Percentiles rank a stretch among this genome's conserved stretches.
Conservation (phyloP, 2,113 vertebrate species). For the Hyperopisus bebe region DNA sequence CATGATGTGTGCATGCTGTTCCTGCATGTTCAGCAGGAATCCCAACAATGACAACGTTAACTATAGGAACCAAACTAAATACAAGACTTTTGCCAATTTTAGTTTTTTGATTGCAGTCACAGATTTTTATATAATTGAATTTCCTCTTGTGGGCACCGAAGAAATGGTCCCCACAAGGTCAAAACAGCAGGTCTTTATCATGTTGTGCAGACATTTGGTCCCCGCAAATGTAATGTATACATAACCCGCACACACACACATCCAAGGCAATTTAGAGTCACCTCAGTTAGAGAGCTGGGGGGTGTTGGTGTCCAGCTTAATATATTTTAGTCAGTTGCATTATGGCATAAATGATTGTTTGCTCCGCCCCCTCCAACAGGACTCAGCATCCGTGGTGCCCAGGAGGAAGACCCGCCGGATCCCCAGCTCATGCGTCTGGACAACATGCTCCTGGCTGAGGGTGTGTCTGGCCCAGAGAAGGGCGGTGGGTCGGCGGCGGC, state of each 20-base stretch:
- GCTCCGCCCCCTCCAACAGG: conserved; percentile 50
- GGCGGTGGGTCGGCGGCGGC: conserved; percentile 75
- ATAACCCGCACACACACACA: neutral
- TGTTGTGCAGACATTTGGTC: too few species aligned
- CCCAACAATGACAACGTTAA: neutral
- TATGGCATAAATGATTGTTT: neutral
- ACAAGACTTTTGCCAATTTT: neutral
- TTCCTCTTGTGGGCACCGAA: too few species aligned
- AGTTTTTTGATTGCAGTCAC: neutral
- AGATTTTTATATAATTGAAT: too few species aligned
- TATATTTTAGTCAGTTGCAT: neutral
- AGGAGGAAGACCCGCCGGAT: conserved; percentile 81
- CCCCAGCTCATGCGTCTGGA: conserved; percentile 88
- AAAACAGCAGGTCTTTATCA: too few species aligned
- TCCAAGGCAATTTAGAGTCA: neutral
- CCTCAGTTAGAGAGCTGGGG: neutral
- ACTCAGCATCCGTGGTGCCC: conserved; percentile 82
- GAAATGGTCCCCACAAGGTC: too few species aligned
- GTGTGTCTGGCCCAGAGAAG: conserved; percentile 84
- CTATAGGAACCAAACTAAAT: neutral
- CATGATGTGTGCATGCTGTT: neutral
- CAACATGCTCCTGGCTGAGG: conserved; percentile 89
- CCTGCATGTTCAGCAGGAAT: neutral
- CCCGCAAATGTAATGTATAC: too few species aligned
- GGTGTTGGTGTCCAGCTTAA: neutral